Evolutionary conservation across 2,888 invertebrate genomes (phyloP), one percentile per base, ranked within the genome.

Genomic region (Xanthia togata): DNA sequence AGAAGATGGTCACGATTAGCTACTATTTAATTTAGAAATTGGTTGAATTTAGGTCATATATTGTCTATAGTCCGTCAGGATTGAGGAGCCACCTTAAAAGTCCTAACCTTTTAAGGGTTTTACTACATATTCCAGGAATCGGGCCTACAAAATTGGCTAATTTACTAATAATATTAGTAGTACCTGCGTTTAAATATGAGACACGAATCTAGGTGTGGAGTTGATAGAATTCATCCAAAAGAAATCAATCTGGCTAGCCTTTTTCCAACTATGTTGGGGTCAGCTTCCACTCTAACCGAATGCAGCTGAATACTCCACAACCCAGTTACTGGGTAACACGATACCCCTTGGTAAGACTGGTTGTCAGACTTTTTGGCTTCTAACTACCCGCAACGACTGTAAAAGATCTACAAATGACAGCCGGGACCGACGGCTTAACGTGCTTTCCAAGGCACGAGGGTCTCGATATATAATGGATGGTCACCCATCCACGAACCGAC

Each of bases 11-110:
- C 26, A 71, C 14, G n/a, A 47, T 14, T 26, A 5, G 1, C 17
- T 14, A n/a, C 8, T 72, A 72, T 71, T 73, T 23, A 4, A 53
- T 72, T 41, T 41, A 23, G 72, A 53, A 72, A 50, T 23, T 4
- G 6, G 2, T 2, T 9, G n/a, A n/a, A n/a, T n/a, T n/a, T 31
- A 31, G 31, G 31, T 31, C 31, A 31, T 31, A 31, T 31, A 31
- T 31, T 31, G 1, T 31, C 31, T 31, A 31, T 31, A 31, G 31
- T 2, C 31, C 31, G 31, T 31, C 31, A 31, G 31, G 31, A 31
- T 31, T 31, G 31, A 31, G 31, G 31, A 31, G 31, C 31, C 31
- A 31, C 31, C 31, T 31, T 31, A 31, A 31, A 31, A 1, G 31
- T 31, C 31, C 31, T 31, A 31, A 31, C 31, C 2, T 31, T 31